Conservation (phyloP, 2,797 vertebrate genomes). For the Sebastiscus albofasciatus region DNA sequence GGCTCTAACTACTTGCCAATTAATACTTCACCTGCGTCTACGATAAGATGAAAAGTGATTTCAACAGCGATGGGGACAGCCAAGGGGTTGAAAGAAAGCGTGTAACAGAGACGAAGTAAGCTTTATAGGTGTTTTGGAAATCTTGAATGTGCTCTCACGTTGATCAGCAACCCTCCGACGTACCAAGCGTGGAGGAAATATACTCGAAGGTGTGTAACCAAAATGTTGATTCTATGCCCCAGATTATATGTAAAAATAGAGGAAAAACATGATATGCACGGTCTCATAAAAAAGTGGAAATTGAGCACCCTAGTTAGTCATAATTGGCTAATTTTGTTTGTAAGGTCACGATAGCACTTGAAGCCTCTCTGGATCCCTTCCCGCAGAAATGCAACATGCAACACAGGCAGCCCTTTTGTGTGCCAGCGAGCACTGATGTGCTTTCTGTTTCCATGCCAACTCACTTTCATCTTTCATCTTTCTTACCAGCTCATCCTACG, state of each 20-base stretch:
- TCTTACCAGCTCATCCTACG: slow-evolving; percentile 90
- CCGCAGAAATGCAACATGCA: slow-evolving; percentile 80
- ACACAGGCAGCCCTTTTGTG: slow-evolving; percentile 84
- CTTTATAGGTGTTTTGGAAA: slow-evolving; percentile 22
- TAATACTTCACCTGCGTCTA: slow-evolving; percentile 80
- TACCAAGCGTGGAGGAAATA: slow-evolving; percentile 46
- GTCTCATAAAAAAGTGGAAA: slow-evolving; percentile 76
- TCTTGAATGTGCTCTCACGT: slow-evolving; percentile 21
- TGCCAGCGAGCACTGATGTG: slow-evolving; percentile 85
- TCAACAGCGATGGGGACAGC: slow-evolving; percentile 41
- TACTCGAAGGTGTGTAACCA: slow-evolving; percentile 57
- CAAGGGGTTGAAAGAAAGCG: slow-evolving; percentile 41
- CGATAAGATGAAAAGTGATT: slow-evolving; percentile 55
- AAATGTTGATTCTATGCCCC: slow-evolving; percentile 69
- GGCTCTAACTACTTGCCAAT: slow-evolving; percentile 78
- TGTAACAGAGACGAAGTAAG: slow-evolving; percentile 7
- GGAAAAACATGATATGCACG: slow-evolving; percentile 65
- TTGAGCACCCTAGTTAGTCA: slow-evolving; percentile 82
- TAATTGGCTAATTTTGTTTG: slow-evolving; percentile 87
- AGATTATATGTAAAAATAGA: slow-evolving; percentile 68
- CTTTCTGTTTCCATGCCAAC: slow-evolving; percentile 92
- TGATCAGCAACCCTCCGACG: slow-evolving; percentile 19
- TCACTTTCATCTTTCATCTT: slow-evolving; percentile 91
- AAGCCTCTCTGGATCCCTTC: slow-evolving; percentile 83
- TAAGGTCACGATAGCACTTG: slow-evolving; percentile 85